A percentile compares a stretch with the other conserved stretches of the same genome.
Evolutionary conservation across 2,888 invertebrate species (phyloP).

Genomic region (Tricholauxania praeusta): DNA sequence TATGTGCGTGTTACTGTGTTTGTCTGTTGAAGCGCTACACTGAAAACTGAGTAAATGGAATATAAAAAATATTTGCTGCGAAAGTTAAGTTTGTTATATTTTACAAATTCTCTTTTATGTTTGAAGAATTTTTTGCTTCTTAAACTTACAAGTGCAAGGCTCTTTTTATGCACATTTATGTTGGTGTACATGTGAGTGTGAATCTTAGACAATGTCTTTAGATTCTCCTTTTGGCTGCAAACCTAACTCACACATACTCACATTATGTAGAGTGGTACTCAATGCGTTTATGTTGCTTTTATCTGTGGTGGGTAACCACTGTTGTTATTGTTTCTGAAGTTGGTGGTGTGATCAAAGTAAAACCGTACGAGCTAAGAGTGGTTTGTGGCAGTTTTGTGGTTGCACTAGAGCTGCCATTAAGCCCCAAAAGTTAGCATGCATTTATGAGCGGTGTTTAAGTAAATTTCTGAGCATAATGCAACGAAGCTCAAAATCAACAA

Average conservation of each 20-base stretch:
- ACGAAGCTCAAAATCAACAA: too few species aligned
- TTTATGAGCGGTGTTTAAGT: too few species aligned
- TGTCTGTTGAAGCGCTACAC: not conserved
- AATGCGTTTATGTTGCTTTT: conserved; percentile 26
- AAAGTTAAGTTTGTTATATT: conserved; percentile 20
- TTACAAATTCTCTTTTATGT: too few species aligned
- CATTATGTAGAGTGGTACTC: conserved; percentile 27
- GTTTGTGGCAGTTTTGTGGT: too few species aligned
- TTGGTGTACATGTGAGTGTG: not conserved
- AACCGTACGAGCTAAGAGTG: too few species aligned
- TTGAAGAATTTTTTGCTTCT: too few species aligned
- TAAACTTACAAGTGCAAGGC: conserved; percentile 1
- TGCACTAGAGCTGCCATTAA: too few species aligned
- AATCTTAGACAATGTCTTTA: not conserved
- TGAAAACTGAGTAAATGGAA: not conserved
- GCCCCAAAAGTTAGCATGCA: too few species aligned
- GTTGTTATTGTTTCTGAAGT: too few species aligned
- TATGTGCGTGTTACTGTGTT: not conserved
- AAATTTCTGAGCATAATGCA: too few species aligned
- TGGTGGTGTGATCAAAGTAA: too few species aligned
- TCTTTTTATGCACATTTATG: not conserved
- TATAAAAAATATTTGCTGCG: conserved; percentile 25
- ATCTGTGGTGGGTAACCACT: too few species aligned
- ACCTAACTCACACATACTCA: not conserved
- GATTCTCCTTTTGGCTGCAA: conserved; percentile 8